Percentiles rank a stretch among this genome's conserved stretches.
Conservation (phyloP, 2,797 vertebrate genomes). For the Tadarida brasiliensis region DNA sequence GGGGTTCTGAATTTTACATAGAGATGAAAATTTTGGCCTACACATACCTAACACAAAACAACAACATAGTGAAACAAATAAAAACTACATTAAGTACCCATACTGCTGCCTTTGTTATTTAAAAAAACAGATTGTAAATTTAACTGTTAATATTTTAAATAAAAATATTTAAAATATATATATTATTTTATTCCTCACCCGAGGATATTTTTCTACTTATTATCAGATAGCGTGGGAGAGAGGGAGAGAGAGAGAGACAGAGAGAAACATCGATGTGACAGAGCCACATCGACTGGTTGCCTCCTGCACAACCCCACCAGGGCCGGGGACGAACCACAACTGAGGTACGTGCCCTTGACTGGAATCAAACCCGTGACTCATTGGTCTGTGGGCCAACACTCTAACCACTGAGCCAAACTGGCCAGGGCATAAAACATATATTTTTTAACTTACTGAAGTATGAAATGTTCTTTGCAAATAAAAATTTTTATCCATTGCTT, state of each 20-base stretch:
- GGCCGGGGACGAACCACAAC: no score
- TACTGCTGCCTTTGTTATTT: not conserved
- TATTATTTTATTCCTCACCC: no score
- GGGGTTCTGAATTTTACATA: not conserved
- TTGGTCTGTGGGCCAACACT: no score
- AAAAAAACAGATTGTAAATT: not conserved
- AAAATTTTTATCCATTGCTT: not conserved
- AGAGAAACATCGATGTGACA: no score
- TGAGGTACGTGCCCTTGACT: no score
- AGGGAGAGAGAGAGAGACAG: no score
- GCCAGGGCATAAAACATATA: not conserved
- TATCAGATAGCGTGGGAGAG: no score
- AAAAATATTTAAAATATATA: not conserved
- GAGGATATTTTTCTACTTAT: no score
- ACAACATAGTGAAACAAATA: not conserved
- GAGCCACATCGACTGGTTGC: no score
- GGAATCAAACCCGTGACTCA: no score
- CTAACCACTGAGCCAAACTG: no score
- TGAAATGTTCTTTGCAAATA: not conserved
- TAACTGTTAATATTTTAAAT: not conserved
- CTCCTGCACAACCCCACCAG: no score
- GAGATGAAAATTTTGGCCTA: not conserved
- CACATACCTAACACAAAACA: not conserved
- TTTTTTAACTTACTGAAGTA: not conserved
- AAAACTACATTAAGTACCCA: not conserved